Evolutionary conservation across 1,140 invertebrate genomes (phyloP).

Genomic region (Zaprionus tsacasi): DNA sequence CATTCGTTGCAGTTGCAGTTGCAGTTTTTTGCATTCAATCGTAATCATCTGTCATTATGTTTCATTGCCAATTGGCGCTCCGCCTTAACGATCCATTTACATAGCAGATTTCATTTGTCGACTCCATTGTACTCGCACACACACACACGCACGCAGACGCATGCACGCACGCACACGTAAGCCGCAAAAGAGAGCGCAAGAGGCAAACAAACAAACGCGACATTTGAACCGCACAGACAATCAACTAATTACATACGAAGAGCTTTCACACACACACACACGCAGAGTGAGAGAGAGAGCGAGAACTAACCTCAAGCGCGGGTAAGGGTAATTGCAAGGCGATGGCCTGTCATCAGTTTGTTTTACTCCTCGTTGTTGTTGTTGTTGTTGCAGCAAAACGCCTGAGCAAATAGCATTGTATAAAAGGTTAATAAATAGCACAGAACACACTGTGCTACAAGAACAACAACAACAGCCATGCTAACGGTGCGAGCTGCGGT

Average conservation of each 20-base stretch:
- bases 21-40: constrained; percentile 32
- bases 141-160: neutral
- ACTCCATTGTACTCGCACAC: constrained; percentile 21
- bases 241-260: constrained; percentile 73
- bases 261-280: constrained; percentile 6
- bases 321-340: constrained; percentile 74
- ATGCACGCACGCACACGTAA: neutral
- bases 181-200: constrained; percentile 4
- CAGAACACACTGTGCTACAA: constrained; percentile 33
- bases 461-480: constrained; percentile 3
- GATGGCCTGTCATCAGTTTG: constrained; percentile 77
- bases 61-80: constrained; percentile 37
- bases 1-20: constrained; percentile 14
- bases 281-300: neutral
- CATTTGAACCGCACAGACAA: constrained; percentile 76
- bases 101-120: constrained; percentile 13
- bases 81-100: constrained; percentile 40
- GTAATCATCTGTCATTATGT: constrained; percentile 43
- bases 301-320: constrained; percentile 12
- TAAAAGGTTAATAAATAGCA: constrained; percentile 82
- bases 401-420: constrained; percentile 78
- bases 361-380: constrained; percentile 44
- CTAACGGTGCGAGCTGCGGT: constrained; percentile 55
- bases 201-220: constrained; percentile 73
- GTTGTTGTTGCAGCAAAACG: constrained; percentile 40